These are phyloP conservation scores for Todus mexicanus DNA, from an alignment of 2,797 vertebrate species.

Conservation along the genomic window DNA sequence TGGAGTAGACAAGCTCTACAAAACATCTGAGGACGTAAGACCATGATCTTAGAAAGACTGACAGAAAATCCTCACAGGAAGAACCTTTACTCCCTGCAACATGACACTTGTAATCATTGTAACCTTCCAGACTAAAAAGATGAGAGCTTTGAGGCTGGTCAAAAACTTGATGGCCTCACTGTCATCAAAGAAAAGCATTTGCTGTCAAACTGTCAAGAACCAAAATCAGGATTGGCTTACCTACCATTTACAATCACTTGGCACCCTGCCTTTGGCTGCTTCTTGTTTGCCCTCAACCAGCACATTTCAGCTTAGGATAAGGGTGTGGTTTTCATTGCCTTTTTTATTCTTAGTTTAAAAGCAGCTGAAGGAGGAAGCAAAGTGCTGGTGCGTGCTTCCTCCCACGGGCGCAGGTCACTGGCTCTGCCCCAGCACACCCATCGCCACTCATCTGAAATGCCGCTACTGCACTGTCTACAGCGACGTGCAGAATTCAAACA, in stretches of 20 bases:
- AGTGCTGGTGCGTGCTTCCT: not conserved
- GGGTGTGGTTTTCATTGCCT: not conserved
- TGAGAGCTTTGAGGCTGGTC: not conserved
- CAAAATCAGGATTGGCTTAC: not conserved
- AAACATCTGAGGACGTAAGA: not conserved
- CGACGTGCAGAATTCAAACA: accelerated
- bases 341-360: not conserved
- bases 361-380: not conserved
- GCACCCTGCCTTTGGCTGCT: not conserved
- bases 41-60: not conserved
- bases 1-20: not conserved
- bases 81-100: not conserved
- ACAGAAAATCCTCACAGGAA: not conserved
- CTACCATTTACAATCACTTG: not conserved
- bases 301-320: not conserved
- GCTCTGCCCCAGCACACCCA: not conserved
- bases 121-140: not conserved
- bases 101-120: not conserved
- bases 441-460: accelerated
- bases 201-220: not conserved
- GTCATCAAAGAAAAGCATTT: not conserved
- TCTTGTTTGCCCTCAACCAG: not conserved
- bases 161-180: not conserved
- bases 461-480: not conserved
- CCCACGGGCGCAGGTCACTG: accelerated